Evolutionary conservation across 2,888 invertebrate genomes (phyloP).

Genomic region (Zhuqinia jingwanae): DNA sequence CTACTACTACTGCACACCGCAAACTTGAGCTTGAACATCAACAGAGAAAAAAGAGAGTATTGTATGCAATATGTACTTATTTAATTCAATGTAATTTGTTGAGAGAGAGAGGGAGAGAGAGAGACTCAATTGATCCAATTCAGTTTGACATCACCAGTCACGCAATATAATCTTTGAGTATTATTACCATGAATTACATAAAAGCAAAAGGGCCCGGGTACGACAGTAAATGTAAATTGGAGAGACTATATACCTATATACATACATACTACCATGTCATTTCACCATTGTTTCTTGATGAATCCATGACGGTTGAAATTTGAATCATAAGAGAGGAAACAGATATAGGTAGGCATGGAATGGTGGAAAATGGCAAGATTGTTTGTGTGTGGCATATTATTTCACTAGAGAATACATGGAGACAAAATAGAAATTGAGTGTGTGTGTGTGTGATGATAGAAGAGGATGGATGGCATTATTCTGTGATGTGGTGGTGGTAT

Average conservation of each 20-base stretch:
- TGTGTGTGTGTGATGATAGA: neutral
- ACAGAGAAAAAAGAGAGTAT: neutral
- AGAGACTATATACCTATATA: no score
- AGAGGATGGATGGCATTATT: neutral
- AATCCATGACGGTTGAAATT: no score
- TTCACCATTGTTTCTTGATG: no score
- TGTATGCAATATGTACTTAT: neutral
- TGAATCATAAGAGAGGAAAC: no score
- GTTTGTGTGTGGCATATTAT: neutral
- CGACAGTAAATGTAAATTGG: no score
- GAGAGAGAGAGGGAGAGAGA: neutral
- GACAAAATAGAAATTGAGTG: neutral
- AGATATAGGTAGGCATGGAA: no score
- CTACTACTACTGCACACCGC: neutral
- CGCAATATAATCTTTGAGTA: neutral
- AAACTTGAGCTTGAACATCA: constrained; percentile 38
- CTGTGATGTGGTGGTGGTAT: neutral
- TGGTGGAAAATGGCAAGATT: no score
- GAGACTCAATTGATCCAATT: constrained; percentile 7
- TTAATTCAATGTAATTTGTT: no score
- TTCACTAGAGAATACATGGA: neutral
- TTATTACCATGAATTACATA: constrained; percentile 11
- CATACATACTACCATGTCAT: no score
- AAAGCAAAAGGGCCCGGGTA: neutral
- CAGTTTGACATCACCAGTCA: constrained; percentile 18